phyloP scores from a whole-genome alignment of 2,888 invertebrate genomes.

The Odontomyia ornata region DNA sequence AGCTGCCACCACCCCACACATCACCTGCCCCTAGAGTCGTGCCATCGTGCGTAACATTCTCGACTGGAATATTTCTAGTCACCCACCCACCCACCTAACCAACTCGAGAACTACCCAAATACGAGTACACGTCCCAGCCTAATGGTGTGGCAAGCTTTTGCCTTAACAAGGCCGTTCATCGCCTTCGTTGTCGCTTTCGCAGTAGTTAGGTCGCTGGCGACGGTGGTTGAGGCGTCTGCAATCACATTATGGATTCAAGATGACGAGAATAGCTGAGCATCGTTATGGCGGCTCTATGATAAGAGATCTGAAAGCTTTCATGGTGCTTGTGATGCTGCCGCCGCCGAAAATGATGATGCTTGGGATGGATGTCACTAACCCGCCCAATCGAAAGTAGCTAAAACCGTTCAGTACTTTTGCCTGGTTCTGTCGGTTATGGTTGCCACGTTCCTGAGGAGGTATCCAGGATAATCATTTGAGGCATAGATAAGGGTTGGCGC shows the following conservation, averaged over 20 bases:
- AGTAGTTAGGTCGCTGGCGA: neutral
- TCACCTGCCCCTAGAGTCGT: neutral
- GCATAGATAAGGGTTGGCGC: neutral
- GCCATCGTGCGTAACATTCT: neutral
- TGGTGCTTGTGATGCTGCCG: neutral
- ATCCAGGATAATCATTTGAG: neutral
- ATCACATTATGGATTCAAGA: conserved; percentile 17
- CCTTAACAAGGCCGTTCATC: conserved; percentile 37
- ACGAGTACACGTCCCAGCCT: conserved; percentile 16
- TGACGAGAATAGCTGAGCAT: conserved; percentile 27
- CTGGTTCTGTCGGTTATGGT: neutral
- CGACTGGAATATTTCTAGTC: conserved; percentile 19
- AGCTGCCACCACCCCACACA: neutral
- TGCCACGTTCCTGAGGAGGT: neutral
- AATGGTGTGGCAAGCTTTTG: conserved; percentile 18
- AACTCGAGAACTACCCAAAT: neutral
- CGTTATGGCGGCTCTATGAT: neutral
- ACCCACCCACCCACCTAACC: neutral
- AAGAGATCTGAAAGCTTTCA: conserved; percentile 27
- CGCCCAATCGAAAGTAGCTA: conserved; percentile 28
- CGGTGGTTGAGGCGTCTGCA: conserved; percentile 9
- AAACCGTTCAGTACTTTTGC: conserved; percentile 18
- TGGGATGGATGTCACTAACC: conserved; percentile 36
- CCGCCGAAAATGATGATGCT: neutral
- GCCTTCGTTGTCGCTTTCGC: conserved; percentile 13